Base-by-base conservation (phyloP, 2,113 vertebrate species). In the Cynocephalus volans region DNA sequence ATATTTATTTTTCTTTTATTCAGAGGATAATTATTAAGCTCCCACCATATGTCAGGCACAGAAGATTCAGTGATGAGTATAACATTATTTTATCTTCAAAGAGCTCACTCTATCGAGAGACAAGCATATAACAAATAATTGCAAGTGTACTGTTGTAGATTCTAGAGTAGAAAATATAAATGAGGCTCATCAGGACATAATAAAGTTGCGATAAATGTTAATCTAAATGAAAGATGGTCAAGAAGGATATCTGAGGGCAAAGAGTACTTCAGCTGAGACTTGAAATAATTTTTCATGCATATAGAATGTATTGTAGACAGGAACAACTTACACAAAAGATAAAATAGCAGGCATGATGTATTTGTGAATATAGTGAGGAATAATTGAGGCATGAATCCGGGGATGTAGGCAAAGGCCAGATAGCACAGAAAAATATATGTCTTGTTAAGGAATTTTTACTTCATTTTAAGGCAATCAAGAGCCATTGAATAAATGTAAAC, bases 81-180 rank as follows among this genome's bases (percentile, higher is more conserved):
- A 33, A 83, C 69, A 92, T 69, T 87, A 65, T 58, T 96, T 96
- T 96, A 17, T 36, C 52, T 17, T 88, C 45, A 81, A 62, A 58
- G 18, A 81, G 31, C 31, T 93, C 41, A 91, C 26, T 93, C 23
- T 93, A 23, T 93, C 77, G 28, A 77, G 28, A 89, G 64, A 86
- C 33, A 97, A 79, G 60, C 24, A 72, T 19, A 50, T 41, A 87
- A 83, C 36, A 93, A 96, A 95, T 93, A 88, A 89, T 82, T 72
- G 60, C 48, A 70, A 94, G 56, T 45, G 31, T 10, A 83, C 9
- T 81, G 36, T 48, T 11, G 21, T 60, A 67, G 72, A 56, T 52
- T 56, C 76, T 64, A 23, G 77, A 76, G 69, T 67, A 83, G 70
- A 88, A 92, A 96, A 65, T 79, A 92, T 62, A 92, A 90, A 96